Evolutionary conservation across 2,113 vertebrate genomes (phyloP).

Genomic region (Mormyrus iriodes): DNA sequence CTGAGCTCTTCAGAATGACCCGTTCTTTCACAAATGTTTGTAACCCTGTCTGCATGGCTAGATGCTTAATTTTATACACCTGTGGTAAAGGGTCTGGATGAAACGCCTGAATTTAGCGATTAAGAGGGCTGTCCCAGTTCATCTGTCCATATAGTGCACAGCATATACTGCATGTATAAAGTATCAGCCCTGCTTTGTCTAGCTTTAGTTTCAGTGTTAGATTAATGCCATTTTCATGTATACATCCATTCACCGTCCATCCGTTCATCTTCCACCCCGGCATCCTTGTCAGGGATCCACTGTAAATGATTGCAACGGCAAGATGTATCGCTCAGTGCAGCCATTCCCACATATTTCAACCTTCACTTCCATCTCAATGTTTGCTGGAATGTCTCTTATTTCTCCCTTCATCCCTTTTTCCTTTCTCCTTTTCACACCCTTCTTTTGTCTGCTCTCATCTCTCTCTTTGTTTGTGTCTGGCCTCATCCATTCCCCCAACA

Average conservation of each 20-base stretch:
- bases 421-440: neutral
- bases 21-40: neutral
- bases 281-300: neutral
- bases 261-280: neutral
- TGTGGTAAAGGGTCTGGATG: neutral
- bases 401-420: neutral
- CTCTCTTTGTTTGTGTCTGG: neutral
- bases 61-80: neutral
- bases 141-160: neutral
- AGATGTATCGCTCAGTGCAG: neutral
- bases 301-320: neutral
- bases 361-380: neutral
- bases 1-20: no score
- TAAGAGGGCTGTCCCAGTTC: neutral
- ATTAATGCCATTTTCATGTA: neutral
- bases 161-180: neutral
- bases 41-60: neutral
- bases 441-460: neutral
- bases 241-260: neutral
- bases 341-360: neutral
- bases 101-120: neutral
- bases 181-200: neutral
- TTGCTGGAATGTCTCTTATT: neutral
- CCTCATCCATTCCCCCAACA: slow-evolving; percentile 29
- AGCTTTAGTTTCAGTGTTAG: neutral